These are phyloP conservation scores for Oreochromis spilurus DNA, from an alignment of 2,113 vertebrate species.

Conservation along the genomic window DNA sequence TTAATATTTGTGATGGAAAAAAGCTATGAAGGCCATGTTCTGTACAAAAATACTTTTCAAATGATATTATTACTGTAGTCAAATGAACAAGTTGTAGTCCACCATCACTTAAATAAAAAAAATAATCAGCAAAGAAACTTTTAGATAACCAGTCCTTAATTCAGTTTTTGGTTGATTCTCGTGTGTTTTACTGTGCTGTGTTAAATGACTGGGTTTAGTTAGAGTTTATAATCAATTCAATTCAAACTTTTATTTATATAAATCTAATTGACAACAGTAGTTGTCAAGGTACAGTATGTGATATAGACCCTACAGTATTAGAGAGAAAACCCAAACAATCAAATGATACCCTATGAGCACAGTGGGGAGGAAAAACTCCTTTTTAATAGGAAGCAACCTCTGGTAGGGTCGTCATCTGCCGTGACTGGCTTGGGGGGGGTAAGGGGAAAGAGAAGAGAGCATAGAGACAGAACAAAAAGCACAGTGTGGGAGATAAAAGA, in stretches of 20 bases:
- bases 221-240: not conserved
- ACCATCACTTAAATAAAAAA: not conserved
- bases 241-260: not conserved
- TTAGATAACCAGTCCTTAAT: not conserved
- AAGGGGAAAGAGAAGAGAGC: rapidly evolving
- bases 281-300: not conserved
- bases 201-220: not conserved
- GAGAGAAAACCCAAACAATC: not conserved
- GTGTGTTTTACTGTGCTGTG: not conserved
- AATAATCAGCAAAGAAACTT: not conserved
- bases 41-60: not conserved
- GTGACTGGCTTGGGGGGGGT: not conserved
- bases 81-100: not conserved
- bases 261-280: not conserved
- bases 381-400: not conserved
- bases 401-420: rapidly evolving
- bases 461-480: not conserved
- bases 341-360: not conserved
- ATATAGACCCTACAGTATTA: not conserved
- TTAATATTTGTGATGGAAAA: not conserved
- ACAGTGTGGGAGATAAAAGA: rapidly evolving
- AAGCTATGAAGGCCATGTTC: not conserved
- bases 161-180: not conserved
- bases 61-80: not conserved
- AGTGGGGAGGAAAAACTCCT: not conserved